Evolutionary conservation across 2,888 invertebrate species (phyloP), one percentile per base, ranked within the genome.

Genomic region (Hydriomena furcata): DNA sequence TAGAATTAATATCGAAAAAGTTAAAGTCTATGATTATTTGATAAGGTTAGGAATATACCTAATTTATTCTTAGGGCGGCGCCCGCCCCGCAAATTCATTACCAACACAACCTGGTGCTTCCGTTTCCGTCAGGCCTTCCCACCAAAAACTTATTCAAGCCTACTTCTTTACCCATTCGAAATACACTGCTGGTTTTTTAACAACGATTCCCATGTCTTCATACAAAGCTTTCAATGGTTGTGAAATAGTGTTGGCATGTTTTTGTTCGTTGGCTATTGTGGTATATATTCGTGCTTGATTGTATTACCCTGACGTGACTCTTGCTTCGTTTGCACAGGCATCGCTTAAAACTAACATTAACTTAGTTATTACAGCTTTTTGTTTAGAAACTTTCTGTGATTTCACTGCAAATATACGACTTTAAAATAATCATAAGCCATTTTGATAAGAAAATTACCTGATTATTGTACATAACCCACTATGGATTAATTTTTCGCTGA

Each of bases 11-110:
- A n/a, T n/a, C n/a, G n/a, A n/a, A n/a, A n/a, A n/a, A n/a, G n/a
- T n/a, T n/a, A n/a, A n/a, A n/a, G n/a, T n/a, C n/a, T n/a, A n/a
- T n/a, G n/a, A n/a, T n/a, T n/a, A n/a, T n/a, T n/a, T 0, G 34
- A 11, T 10, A 8, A 23, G 34, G 40, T 52, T 47, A 34, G 37
- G 52, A 52, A 35, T 24, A 30, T 5, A 43, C 47, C 52, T 8
- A 38, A 48, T 47, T 52, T 47, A 52, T 79, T 76, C 71, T 63
- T 76, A 76, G 82, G 83, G 84, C 81, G 82, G 76, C 83, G 78
- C 76, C 83, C 81, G 77, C 86, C 84, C 78, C 74, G 85, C 86
- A 82, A 88, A 88, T 89, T 89, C 87, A 89, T 89, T 89, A 89
- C 84, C 66, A 75, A 74, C 76, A 82, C 78, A 81, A 84, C 76